Percentiles rank a stretch among this genome's conserved stretches.
These are phyloP conservation scores for Pithys albifrons DNA, from an alignment of 2,113 vertebrate species.

Conservation along the genomic window DNA sequence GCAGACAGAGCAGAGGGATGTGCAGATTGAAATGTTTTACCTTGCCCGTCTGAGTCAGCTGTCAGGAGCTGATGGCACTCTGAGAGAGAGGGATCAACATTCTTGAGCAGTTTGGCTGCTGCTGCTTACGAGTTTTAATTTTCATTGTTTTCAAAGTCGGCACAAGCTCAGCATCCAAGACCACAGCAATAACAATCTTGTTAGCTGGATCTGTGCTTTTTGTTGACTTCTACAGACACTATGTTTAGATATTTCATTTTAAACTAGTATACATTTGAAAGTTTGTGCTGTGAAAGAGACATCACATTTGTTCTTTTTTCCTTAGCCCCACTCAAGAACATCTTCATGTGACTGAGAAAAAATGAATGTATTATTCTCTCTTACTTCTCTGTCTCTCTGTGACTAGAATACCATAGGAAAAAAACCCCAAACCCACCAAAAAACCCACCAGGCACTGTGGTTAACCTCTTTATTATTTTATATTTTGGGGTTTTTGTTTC, in stretches of 20 bases:
- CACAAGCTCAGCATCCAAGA: background rate
- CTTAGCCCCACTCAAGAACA: background rate
- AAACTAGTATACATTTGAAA: background rate
- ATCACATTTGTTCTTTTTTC: conserved; percentile 10
- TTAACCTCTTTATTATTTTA: background rate
- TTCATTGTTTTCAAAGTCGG: background rate
- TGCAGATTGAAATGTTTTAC: conserved; percentile 63
- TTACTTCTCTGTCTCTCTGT: background rate
- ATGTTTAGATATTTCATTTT: background rate
- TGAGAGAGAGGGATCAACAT: conserved; percentile 34
- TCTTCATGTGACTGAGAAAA: background rate
- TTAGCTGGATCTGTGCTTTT: background rate
- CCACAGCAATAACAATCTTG: background rate
- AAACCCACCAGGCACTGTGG: background rate
- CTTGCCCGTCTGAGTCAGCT: conserved; percentile 45
- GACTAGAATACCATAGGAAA: background rate
- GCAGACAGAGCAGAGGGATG: conserved; percentile 54
- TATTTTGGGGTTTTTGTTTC: background rate
- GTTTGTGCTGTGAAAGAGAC: conserved; percentile 12
- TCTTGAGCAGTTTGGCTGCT: background rate
- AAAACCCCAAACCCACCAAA: background rate
- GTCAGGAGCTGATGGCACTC: conserved; percentile 50
- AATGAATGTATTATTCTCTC: background rate
- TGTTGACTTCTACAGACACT: background rate
- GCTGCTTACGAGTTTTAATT: conserved; percentile 32